Conservation (phyloP, 2,797 vertebrate genomes). For the Pyrocephalus nanus region DNA sequence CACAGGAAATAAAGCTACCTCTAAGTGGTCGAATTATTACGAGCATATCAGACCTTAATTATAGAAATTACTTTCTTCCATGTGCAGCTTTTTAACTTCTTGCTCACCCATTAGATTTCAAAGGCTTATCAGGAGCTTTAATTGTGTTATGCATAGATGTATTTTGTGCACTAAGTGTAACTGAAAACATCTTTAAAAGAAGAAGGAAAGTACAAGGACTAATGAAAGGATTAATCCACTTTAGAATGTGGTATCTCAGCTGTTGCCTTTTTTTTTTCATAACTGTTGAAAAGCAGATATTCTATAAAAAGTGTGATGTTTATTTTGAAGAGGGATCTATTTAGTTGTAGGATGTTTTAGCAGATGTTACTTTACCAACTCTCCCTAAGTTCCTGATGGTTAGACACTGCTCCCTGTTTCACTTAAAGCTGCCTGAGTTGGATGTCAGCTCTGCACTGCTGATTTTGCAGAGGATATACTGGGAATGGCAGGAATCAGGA, state of each 20-base stretch:
- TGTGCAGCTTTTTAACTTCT: background rate
- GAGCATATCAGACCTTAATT: background rate
- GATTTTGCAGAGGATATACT: background rate
- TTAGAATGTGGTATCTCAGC: background rate
- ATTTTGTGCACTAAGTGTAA: background rate
- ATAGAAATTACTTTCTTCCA: background rate
- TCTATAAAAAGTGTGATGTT: background rate
- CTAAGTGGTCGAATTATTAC: background rate
- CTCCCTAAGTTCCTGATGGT: rapidly evolving
- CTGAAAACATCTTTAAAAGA: background rate
- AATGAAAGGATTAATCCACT: background rate
- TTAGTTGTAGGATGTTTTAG: background rate
- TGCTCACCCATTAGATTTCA: background rate
- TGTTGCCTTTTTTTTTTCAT: background rate
- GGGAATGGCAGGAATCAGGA: background rate
- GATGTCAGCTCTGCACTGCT: background rate
- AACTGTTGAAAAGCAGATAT: background rate
- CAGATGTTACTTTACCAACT: background rate
- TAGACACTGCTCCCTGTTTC: background rate
- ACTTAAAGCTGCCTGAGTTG: background rate
- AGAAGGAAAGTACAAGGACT: background rate
- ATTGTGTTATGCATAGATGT: background rate
- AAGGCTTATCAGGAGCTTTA: background rate
- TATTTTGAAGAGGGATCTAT: background rate
- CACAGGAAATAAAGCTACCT: background rate